phyloP scores from a whole-genome alignment of 2,888 invertebrate species.

The Scaptodrosophila latifasciaeformis region DNA sequence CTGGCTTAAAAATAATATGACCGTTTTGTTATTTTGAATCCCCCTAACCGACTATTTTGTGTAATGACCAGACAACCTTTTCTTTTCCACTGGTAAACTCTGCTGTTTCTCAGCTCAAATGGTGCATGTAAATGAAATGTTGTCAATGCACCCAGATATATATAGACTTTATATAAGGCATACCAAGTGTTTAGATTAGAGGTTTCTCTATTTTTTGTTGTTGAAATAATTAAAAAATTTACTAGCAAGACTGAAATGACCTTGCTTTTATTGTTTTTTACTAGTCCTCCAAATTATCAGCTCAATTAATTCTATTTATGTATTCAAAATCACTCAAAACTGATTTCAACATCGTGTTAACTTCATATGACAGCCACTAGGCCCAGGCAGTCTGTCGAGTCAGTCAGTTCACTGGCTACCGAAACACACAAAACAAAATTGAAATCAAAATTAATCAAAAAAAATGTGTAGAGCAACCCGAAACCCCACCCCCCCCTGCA shows the following conservation, averaged over 20 bases:
- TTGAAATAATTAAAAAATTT: no score
- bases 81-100: conserved; percentile 13
- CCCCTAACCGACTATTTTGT: not conserved
- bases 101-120: conserved; percentile 43
- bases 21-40: conserved; percentile 45
- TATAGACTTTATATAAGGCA: no score
- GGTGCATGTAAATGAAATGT: conserved; percentile 56
- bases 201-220: no score
- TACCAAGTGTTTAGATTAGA: no score
- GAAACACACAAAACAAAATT: conserved; percentile 43
- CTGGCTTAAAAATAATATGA: conserved; percentile 59
- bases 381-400: conserved; percentile 25
- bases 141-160: no score
- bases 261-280: no score
- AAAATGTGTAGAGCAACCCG: not conserved
- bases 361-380: conserved; percentile 47
- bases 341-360: conserved; percentile 17
- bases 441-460: conserved; percentile 62
- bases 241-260: no score
- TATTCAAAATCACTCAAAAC: no score
- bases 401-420: conserved; percentile 49
- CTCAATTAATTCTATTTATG: no score
- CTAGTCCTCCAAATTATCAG: no score
- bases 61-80: conserved; percentile 23
- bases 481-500: not conserved